These are phyloP conservation scores for Emydocephalus ijimae DNA, from an alignment of 2,113 vertebrate genomes.

Conservation along the genomic window DNA sequence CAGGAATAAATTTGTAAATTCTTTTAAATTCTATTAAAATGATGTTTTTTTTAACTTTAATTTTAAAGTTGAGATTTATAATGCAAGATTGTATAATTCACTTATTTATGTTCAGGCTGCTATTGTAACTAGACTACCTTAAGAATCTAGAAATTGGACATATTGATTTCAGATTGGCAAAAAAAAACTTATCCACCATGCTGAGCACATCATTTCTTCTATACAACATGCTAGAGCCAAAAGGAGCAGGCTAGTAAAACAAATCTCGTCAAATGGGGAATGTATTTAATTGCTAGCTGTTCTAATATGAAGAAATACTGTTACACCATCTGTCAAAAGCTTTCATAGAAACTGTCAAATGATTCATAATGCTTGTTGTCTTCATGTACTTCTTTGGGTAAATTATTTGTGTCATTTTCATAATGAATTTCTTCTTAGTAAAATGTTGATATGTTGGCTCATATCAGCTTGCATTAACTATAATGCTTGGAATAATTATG, in stretches of 20 bases:
- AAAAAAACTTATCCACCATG: slow-evolving; percentile 14
- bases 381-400: neutral
- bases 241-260: slow-evolving; percentile 38
- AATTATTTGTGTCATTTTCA: slow-evolving; percentile 16
- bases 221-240: slow-evolving; percentile 34
- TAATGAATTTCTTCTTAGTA: slow-evolving; percentile 20
- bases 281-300: slow-evolving; percentile 52
- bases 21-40: neutral
- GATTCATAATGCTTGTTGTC: neutral
- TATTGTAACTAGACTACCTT: neutral
- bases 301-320: slow-evolving; percentile 42
- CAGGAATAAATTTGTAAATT: neutral
- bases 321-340: slow-evolving; percentile 18
- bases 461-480: slow-evolving; percentile 9
- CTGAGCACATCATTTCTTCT: slow-evolving; percentile 24
- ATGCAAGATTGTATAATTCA: neutral
- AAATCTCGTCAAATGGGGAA: slow-evolving; percentile 43
- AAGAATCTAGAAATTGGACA: slow-evolving; percentile 19
- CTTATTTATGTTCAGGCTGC: slow-evolving; percentile 16
- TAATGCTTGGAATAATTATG: neutral
- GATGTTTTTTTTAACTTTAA: neutral
- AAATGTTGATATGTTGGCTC: neutral
- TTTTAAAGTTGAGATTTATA: neutral
- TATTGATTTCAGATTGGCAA: slow-evolving; percentile 46
- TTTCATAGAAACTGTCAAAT: slow-evolving; percentile 10